Evolutionary conservation across 2,797 vertebrate genomes (phyloP), one percentile per base, ranked within the genome.

Genomic region (Pristis pectinata): DNA sequence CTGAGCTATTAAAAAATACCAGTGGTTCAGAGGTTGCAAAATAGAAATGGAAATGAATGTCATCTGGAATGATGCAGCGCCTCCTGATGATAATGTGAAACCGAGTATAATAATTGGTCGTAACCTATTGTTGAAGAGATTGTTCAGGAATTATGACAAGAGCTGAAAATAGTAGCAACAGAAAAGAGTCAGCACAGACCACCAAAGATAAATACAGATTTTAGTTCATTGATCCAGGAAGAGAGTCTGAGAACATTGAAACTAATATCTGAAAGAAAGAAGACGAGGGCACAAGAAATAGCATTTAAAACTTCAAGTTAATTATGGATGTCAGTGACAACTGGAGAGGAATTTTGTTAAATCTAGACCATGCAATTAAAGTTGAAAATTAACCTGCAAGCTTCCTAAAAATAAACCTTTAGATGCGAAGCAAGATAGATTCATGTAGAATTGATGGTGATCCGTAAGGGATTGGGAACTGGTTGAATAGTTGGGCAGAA

Each of bases 21-120:
- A 87, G 56, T 87, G 13, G 27, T 34, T 61, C 53, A n/a, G 83
- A 87, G 53, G 83, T 87, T 87, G 53, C 44, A 87, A 87, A 87
- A 15, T 87, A 11, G 53, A 61, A 87, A 59, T 19, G 3, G 56
- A 87, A 87, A n/a, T 59, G 83, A n/a, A n/a, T 59, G 30, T 83
- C 24, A 24, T 59, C 56, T 87, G 34, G 83, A 59, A 87, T 34
- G 83, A 17, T 59, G 53, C 53, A 34, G 49, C n/a, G 59, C 53
- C 56, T n/a, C 56, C 83, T 17, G 53, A 59, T 59, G 53, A 59
- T 87, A 87, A 61, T 59, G 30, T 87, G 83, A 59, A 87, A 87
- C 83, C 59, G 83, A 59, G 53, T 17, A 17, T 53, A 59, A 59
- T 87, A 59, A 87, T 87, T 61, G 83, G 83, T n/a, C 41, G 17